A percentile compares a stretch with the other conserved stretches of the same genome.
Conservation (phyloP, 2,113 vertebrate genomes). For the Anhinga anhinga region DNA sequence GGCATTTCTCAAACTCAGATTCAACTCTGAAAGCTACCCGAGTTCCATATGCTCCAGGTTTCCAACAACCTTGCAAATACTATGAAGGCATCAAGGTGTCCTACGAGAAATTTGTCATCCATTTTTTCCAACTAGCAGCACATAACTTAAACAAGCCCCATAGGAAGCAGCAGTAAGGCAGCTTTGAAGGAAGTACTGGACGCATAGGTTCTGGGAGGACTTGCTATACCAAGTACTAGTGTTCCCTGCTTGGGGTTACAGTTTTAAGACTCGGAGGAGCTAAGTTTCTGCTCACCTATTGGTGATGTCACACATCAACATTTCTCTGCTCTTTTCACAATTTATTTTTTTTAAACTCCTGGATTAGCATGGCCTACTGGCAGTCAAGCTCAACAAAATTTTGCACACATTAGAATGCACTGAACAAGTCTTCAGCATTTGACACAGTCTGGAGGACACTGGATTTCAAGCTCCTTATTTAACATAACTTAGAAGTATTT, state of each 20-base stretch:
- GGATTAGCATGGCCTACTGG: neutral
- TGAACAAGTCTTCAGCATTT: neutral
- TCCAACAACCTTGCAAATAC: neutral
- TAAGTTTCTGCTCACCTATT: neutral
- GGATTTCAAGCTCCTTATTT: neutral
- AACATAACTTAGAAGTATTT: neutral
- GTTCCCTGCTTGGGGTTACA: neutral
- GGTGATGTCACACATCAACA: neutral
- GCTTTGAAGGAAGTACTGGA: neutral
- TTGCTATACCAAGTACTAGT: rapidly evolving
- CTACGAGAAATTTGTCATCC: neutral
- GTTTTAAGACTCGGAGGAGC: neutral
- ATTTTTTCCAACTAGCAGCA: neutral
- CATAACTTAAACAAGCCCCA: neutral
- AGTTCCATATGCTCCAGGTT: neutral
- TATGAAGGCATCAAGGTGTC: neutral
- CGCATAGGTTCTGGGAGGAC: neutral
- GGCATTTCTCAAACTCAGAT: neutral
- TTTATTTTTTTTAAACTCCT: neutral
- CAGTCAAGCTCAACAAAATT: neutral
- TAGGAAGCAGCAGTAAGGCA: neutral
- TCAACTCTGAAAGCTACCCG: neutral
- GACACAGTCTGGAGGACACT: neutral
- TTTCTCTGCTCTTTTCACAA: neutral
- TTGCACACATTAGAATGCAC: neutral